Percentiles rank a stretch among this genome's conserved stretches.
phyloP scores from a whole-genome alignment of 2,797 vertebrate species.

The Epinephelus awoara region DNA sequence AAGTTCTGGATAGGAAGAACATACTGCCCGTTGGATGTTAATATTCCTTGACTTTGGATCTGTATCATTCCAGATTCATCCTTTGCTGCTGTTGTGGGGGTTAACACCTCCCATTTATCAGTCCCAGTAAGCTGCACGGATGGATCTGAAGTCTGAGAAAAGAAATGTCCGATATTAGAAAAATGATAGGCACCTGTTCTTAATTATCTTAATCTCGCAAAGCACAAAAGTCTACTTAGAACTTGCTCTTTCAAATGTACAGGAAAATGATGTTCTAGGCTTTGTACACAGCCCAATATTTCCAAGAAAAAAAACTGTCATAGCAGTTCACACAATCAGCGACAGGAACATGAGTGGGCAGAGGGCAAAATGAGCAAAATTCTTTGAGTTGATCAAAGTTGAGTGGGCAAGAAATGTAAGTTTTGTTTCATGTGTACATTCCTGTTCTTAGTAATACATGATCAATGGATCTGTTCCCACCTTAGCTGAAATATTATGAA shows the following conservation, averaged over 20 bases:
- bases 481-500: background rate
- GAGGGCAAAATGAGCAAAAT: slow-evolving; percentile 4
- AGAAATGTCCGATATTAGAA: slow-evolving; percentile 68
- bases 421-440: background rate
- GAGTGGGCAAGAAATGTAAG: background rate
- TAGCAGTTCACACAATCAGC: background rate
- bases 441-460: background rate
- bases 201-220: slow-evolving; percentile 2
- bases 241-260: background rate
- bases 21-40: slow-evolving; percentile 98
- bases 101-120: slow-evolving; percentile 97
- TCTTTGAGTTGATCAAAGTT: background rate
- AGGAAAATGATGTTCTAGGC: background rate
- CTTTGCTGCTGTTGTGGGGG: slow-evolving; percentile 90
- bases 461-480: background rate
- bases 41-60: slow-evolving; percentile 93
- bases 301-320: background rate
- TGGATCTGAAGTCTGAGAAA: slow-evolving; percentile 90
- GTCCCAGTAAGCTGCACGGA: slow-evolving; percentile 93
- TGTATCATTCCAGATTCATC: slow-evolving; percentile 97
- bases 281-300: background rate
- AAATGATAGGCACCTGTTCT: background rate
- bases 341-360: background rate
- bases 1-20: slow-evolving; percentile 98
- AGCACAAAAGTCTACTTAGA: background rate